Evolutionary conservation across 1,140 invertebrate genomes (phyloP).

Genomic region (Lutraria rhynchaena): DNA sequence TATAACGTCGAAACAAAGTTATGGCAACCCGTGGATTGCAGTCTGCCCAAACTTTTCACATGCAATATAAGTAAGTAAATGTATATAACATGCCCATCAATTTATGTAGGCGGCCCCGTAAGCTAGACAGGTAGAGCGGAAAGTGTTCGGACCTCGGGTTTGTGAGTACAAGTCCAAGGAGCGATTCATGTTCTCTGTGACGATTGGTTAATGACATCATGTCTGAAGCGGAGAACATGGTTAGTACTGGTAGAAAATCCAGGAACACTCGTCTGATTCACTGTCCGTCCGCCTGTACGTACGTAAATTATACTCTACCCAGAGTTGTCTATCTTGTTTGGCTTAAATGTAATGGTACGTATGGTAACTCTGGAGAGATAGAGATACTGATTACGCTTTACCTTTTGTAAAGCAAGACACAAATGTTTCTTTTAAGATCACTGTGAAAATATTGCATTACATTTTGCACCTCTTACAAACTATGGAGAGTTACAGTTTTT

Average conservation of each 20-base stretch:
- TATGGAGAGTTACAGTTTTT: no score
- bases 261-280: background rate
- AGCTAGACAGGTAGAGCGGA: background rate
- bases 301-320: no score
- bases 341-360: no score
- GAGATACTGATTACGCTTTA: no score
- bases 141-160: background rate
- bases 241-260: no score
- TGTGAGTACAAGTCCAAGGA: background rate
- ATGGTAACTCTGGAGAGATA: no score
- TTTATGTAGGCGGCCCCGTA: background rate
- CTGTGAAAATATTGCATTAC: no score
- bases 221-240: background rate
- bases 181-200: background rate
- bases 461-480: no score
- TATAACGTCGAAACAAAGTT: constrained; percentile 16
- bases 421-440: no score
- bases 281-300: no score
- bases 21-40: constrained; percentile 22
- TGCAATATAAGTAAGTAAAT: constrained; percentile 29
- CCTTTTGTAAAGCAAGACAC: no score
- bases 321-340: no score
- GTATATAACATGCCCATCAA: background rate
- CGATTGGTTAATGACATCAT: background rate
- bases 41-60: constrained; percentile 5